Conservation (phyloP, 1,140 invertebrate species). For the Chymomyza costata region DNA sequence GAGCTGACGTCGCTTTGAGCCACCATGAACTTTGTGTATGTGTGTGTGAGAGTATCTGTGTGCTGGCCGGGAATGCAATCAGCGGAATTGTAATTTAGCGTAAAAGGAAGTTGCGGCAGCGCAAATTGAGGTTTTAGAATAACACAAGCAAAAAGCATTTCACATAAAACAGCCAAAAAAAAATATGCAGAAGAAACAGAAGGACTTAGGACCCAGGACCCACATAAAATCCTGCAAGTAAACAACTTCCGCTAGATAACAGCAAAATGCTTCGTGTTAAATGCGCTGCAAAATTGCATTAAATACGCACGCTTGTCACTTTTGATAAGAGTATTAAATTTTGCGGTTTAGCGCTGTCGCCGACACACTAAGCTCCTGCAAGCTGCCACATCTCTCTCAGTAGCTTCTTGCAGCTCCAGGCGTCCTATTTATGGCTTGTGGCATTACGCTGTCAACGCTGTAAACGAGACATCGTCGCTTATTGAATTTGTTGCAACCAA, state of each 20-base stretch:
- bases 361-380: conserved; percentile 16
- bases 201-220: no score
- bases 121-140: conserved; percentile 50
- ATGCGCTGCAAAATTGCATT: conserved; percentile 74
- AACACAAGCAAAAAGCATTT: background rate
- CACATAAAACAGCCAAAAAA: conserved; percentile 15
- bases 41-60: conserved; percentile 7
- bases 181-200: conserved; percentile 19
- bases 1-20: conserved; percentile 57
- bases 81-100: conserved; percentile 71
- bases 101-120: conserved; percentile 51
- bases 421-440: conserved; percentile 55
- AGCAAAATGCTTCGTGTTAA: conserved; percentile 64
- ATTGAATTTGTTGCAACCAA: conserved; percentile 32
- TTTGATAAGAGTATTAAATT: conserved; percentile 75
- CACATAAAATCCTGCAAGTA: conserved; percentile 31
- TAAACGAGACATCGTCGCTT: conserved; percentile 38
- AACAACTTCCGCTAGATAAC: conserved; percentile 67
- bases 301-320: conserved; percentile 75
- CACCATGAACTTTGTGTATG: background rate
- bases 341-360: conserved; percentile 69
- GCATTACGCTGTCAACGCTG: conserved; percentile 55
- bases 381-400: no score
- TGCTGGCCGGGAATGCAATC: conserved; percentile 54
- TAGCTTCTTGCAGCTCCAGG: conserved; percentile 15